phyloP scores from a whole-genome alignment of 1,140 invertebrate genomes.

The Holcopasites calliopsidis region DNA sequence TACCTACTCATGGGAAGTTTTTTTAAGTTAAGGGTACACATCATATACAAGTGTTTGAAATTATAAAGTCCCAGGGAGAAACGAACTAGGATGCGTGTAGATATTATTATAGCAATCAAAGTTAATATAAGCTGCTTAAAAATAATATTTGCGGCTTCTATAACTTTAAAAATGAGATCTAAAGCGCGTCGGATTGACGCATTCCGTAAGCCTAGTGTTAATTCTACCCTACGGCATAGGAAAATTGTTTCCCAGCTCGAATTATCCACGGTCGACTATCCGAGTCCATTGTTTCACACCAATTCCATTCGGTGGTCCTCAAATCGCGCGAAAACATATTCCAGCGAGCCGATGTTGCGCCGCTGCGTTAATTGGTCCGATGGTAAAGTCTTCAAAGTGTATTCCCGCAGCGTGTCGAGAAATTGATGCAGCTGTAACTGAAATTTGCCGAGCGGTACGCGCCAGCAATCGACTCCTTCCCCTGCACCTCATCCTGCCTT shows the following conservation, averaged over 20 bases:
- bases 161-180: too few relatives aligned
- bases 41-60: too few relatives aligned
- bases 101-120: too few relatives aligned
- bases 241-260: neutral
- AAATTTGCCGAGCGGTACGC: neutral
- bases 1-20: too few relatives aligned
- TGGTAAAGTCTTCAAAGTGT: conserved; percentile 11
- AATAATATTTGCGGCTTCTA: too few relatives aligned
- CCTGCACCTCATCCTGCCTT: neutral
- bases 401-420: neutral
- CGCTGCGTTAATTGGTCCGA: conserved; percentile 1
- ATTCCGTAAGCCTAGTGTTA: neutral
- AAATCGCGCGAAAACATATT: neutral
- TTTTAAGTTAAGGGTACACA: too few relatives aligned
- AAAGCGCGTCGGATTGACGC: too few relatives aligned
- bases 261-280: neutral
- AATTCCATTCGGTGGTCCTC: neutral
- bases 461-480: neutral
- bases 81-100: too few relatives aligned
- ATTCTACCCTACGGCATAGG: neutral
- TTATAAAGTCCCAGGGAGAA: too few relatives aligned
- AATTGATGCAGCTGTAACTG: neutral
- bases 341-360: neutral
- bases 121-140: too few relatives aligned
- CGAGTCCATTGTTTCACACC: neutral